These are phyloP conservation scores for Progne subis DNA, from an alignment of 2,113 vertebrate species.

Conservation along the genomic window DNA sequence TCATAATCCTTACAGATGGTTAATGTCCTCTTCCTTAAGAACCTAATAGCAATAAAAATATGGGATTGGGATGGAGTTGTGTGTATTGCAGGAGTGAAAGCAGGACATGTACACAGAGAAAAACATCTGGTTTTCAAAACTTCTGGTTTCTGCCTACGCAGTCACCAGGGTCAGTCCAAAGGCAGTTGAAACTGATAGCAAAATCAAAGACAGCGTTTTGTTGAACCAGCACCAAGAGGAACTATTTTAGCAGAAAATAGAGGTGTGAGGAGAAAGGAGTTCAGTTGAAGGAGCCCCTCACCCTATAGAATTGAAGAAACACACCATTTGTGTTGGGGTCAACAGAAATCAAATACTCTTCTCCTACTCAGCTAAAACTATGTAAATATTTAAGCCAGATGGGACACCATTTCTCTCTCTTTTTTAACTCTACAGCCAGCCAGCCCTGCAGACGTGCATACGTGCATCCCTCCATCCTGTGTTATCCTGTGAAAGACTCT, in stretches of 20 bases:
- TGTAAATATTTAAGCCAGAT: slow-evolving; percentile 40
- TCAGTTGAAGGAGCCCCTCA: background rate
- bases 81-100: background rate
- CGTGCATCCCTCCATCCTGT: background rate
- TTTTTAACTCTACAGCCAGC: background rate
- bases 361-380: background rate
- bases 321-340: background rate
- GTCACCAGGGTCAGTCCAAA: background rate
- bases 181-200: background rate
- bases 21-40: background rate
- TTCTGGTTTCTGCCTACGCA: background rate
- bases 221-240: background rate
- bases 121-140: background rate
- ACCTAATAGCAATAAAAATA: background rate
- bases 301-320: background rate
- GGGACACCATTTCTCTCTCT: background rate
- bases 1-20: background rate
- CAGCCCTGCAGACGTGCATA: background rate
- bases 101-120: background rate
- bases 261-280: background rate
- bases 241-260: background rate
- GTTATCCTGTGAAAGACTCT: background rate
- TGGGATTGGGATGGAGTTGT: fast-evolving
- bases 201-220: background rate
- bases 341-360: background rate